Conservation (phyloP, 2,113 vertebrate species). For the Ancistrus triradiatus region DNA sequence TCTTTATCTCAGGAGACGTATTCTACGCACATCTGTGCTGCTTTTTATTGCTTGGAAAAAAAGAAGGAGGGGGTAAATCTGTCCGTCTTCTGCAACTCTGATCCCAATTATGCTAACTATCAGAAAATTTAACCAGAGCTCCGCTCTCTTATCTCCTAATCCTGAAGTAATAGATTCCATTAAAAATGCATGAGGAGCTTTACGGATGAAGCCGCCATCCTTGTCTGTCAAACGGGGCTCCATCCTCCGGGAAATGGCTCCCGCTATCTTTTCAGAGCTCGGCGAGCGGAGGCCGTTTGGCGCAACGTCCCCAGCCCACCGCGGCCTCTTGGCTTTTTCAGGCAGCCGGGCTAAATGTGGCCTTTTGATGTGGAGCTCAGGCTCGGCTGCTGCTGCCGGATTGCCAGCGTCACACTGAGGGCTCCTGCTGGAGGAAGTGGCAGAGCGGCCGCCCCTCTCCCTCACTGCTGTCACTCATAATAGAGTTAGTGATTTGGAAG, state of each 20-base stretch:
- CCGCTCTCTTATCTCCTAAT: slow-evolving; percentile 71
- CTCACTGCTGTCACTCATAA: slow-evolving; percentile 35
- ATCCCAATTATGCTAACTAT: slow-evolving; percentile 75
- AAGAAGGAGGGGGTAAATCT: slow-evolving; percentile 37
- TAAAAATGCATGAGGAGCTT: slow-evolving; percentile 72
- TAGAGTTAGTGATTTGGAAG: slow-evolving; percentile 40
- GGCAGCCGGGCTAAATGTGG: slow-evolving; percentile 22
- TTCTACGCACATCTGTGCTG: slow-evolving; percentile 22
- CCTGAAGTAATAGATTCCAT: slow-evolving; percentile 79
- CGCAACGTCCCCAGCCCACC: slow-evolving; percentile 13
- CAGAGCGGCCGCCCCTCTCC: slow-evolving; percentile 23
- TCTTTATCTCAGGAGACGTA: neutral
- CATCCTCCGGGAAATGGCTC: slow-evolving; percentile 23
- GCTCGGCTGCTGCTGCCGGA: slow-evolving; percentile 26
- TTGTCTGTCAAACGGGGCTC: slow-evolving; percentile 43
- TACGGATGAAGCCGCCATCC: slow-evolving; percentile 41
- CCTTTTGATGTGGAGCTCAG: slow-evolving; percentile 38
- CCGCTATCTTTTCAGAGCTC: slow-evolving; percentile 44
- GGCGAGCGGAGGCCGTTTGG: slow-evolving; percentile 20
- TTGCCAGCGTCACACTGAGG: slow-evolving; percentile 32
- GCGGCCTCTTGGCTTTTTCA: slow-evolving; percentile 13
- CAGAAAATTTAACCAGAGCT: slow-evolving; percentile 70
- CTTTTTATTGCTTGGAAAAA: slow-evolving; percentile 17
- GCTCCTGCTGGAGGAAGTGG: slow-evolving; percentile 33
- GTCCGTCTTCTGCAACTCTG: slow-evolving; percentile 56